Evolutionary conservation across 2,113 vertebrate species (phyloP).

Genomic region (Machaerirhynchus nigripectus): DNA sequence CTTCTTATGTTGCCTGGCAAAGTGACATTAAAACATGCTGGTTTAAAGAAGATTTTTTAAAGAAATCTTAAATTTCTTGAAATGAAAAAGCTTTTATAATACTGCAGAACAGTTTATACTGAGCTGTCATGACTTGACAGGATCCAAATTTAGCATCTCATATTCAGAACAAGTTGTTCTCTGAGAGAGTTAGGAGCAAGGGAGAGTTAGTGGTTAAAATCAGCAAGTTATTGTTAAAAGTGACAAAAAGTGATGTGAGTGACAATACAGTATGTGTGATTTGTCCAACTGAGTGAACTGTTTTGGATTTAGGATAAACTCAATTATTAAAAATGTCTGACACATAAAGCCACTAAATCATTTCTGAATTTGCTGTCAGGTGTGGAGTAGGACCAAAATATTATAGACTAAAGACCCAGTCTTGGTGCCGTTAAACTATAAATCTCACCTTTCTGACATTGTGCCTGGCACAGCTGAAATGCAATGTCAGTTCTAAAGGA

Average conservation of each 20-base stretch:
- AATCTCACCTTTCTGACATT: neutral
- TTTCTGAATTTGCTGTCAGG: constrained; percentile 12
- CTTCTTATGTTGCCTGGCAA: constrained; percentile 9
- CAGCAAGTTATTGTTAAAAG: constrained; percentile 56
- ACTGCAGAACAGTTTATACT: constrained; percentile 51
- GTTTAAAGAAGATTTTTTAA: constrained; percentile 19
- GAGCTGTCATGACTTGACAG: constrained; percentile 70
- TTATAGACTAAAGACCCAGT: neutral
- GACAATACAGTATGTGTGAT: constrained; percentile 12
- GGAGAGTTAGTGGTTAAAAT: constrained; percentile 51
- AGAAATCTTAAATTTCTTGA: constrained; percentile 53
- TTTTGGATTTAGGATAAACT: constrained; percentile 30
- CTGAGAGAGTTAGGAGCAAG: constrained; percentile 2
- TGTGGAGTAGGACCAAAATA: neutral
- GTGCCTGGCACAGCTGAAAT: neutral
- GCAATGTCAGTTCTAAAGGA: neutral
- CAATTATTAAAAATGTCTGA: constrained; percentile 12
- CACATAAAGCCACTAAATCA: neutral
- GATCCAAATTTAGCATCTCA: constrained; percentile 62
- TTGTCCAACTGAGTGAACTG: neutral
- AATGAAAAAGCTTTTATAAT: constrained; percentile 67
- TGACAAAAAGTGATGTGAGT: constrained; percentile 43
- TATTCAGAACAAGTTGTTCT: constrained; percentile 59
- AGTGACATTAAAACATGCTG: constrained; percentile 34
- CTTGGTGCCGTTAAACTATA: neutral